These are phyloP conservation scores for Meloidogyne exigua DNA, from an alignment of 1,140 invertebrate species.

Conservation along the genomic window DNA sequence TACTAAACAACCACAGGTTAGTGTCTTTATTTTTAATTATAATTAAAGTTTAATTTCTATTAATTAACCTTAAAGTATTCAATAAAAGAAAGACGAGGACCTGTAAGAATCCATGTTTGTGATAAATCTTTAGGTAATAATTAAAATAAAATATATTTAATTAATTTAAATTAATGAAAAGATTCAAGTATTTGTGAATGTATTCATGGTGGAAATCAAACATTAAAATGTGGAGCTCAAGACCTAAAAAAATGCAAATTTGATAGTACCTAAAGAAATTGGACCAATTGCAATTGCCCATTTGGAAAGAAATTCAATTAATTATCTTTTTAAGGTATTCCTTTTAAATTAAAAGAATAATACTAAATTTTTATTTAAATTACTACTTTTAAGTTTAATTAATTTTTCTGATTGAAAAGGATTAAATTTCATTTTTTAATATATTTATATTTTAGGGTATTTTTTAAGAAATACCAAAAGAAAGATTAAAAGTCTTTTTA, in stretches of 20 bases:
- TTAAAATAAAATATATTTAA: neutral
- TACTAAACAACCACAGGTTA: neutral
- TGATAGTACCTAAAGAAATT: neutral
- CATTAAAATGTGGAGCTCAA: constrained; percentile 4
- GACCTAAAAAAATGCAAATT: neutral
- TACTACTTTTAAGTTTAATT: too few species aligned
- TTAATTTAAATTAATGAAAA: neutral
- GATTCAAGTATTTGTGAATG: neutral
- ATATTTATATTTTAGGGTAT: too few species aligned
- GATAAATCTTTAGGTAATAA: neutral
- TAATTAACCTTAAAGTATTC: neutral
- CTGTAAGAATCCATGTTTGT: neutral
- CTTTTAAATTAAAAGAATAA: too few species aligned
- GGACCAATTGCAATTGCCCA: neutral
- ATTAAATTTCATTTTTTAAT: too few species aligned
- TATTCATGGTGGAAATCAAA: neutral
- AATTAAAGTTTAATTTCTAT: neutral
- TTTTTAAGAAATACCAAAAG: too few species aligned
- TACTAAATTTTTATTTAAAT: too few species aligned
- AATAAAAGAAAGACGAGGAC: neutral
- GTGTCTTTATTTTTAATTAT: neutral
- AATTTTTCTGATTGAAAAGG: too few species aligned
- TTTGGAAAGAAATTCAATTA: neutral
- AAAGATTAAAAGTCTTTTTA: too few species aligned
- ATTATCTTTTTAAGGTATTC: neutral